A percentile compares a stretch with the other conserved stretches of the same genome.
Evolutionary conservation across 2,888 invertebrate genomes (phyloP).

Genomic region (Orthosia gracilis): DNA sequence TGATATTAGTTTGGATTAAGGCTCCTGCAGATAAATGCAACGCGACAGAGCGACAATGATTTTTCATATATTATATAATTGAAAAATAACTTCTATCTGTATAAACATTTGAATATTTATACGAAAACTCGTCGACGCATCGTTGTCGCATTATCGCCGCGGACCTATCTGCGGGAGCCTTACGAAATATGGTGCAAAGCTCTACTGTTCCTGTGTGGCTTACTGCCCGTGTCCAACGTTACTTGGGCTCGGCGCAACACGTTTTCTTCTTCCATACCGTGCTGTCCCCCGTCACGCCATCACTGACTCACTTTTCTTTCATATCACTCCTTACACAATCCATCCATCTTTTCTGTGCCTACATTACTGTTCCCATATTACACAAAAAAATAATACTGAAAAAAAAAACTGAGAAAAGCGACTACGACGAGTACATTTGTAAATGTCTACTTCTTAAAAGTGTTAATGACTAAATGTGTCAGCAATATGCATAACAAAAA

Average conservation of each 20-base stretch:
- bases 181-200: not conserved
- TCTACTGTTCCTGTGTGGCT: no score
- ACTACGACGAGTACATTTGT: not conserved
- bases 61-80: not conserved
- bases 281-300: no score
- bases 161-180: no score
- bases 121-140: not conserved
- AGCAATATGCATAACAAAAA: slow-evolving; percentile 45
- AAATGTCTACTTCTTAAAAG: slow-evolving; percentile 13
- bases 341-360: no score
- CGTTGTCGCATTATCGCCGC: not conserved
- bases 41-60: not conserved
- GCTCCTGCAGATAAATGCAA: not conserved
- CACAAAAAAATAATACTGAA: not conserved
- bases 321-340: no score
- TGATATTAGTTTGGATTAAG: not conserved
- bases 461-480: slow-evolving; percentile 38
- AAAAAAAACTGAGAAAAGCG: not conserved
- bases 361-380: not conserved
- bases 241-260: no score
- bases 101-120: not conserved
- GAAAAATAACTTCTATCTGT: no score
- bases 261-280: no score
- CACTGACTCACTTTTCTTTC: no score
- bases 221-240: no score